Evolutionary conservation across 2,113 vertebrate genomes (phyloP), one percentile per base, ranked within the genome.

Genomic region (Proteles cristata): DNA sequence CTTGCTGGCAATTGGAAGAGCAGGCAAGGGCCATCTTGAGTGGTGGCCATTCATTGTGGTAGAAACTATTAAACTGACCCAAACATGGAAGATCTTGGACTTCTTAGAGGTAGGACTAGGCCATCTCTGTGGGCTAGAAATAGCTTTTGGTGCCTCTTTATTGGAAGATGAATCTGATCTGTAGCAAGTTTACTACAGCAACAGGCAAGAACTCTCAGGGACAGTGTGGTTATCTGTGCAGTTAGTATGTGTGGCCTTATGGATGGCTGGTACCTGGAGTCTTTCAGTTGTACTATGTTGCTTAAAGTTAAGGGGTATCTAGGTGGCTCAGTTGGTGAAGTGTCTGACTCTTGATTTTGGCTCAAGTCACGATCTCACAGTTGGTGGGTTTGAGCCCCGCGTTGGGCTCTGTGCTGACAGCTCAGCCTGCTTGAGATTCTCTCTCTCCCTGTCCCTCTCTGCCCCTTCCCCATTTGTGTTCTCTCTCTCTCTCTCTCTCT

Each of bases 111-210:
- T 33, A 28, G n/a, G 35, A 7, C 0, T 2, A 31, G n/a, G 11
- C 14, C 9, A 26, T 50, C 14, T 31, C 15, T 23, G 14, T 0
- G 6, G 11, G 35, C 12, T 69, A 19, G 58, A 71, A 33, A 45
- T 4, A 65, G 5, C n/a, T 15, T 83, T 45, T 17, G 16, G 48
- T 45, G 43, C 74, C 9, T 10, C 35, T 83, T 73, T 39, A 39
- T 33, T 80, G 12, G 48, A 76, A 80, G 55, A 65, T 84, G n/a
- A 55, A 25, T 65, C 4, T 71, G 6, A 12, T 23, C 33, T 35
- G 16, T 21, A 53, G 0, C 15, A 33, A 15, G 1, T 71, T 48
- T 11, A 66, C 33, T 55, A 1, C 4, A 2, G 16, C 16, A 48
- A 66, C 48, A 71, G 50, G 65, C 1, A 76, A 15, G 23, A 33